phyloP scores from a whole-genome alignment of 1,140 invertebrate genomes.

The Platorchestia sp. region DNA sequence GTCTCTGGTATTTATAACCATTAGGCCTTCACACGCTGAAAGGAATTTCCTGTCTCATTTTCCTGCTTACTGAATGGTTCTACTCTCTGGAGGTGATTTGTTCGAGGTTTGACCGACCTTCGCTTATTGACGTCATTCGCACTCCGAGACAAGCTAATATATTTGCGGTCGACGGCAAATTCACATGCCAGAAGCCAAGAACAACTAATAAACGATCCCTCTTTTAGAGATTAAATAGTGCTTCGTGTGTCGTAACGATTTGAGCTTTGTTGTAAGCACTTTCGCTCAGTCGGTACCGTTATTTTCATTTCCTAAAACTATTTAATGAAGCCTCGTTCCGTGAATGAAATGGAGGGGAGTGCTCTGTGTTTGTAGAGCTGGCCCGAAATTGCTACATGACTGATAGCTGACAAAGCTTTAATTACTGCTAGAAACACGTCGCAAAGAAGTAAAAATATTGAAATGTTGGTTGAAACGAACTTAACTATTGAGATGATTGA shows the following conservation, averaged over 20 bases:
- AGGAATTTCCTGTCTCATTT: not conserved
- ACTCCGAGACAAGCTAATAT: not conserved
- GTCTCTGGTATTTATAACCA: not conserved
- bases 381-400: not conserved
- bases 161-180: not conserved
- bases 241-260: not conserved
- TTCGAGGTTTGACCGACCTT: not conserved
- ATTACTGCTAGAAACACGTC: not conserved
- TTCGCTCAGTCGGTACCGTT: not conserved
- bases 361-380: no score
- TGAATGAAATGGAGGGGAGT: not conserved
- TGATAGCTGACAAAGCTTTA: not conserved
- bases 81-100: not conserved
- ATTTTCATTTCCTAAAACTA: not conserved
- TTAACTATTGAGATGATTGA: no score
- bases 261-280: not conserved
- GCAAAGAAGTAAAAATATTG: no score
- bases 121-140: not conserved
- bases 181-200: not conserved
- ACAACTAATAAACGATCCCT: not conserved
- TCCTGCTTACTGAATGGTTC: not conserved
- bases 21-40: not conserved
- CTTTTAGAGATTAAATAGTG: not conserved
- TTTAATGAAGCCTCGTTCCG: not conserved
- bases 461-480: no score